Evolutionary conservation across 2,888 invertebrate genomes (phyloP).

Genomic region (Drosophila merina): DNA sequence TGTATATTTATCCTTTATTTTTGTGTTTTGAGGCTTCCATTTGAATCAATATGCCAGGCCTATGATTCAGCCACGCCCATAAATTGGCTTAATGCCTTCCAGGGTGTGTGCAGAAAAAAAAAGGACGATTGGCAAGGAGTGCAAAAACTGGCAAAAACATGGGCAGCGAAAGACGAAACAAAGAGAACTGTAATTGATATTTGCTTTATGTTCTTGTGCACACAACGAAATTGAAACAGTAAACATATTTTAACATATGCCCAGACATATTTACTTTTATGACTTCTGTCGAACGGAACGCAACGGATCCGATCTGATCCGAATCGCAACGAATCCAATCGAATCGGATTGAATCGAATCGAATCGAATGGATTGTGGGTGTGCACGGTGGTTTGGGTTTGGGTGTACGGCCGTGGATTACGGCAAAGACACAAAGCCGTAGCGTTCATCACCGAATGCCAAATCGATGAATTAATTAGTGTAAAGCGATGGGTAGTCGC

Average conservation of each 20-base stretch:
- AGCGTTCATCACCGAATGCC: constrained; percentile 21
- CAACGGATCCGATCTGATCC: constrained; percentile 1
- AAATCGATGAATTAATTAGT: constrained; percentile 46
- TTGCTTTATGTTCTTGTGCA: constrained; percentile 53
- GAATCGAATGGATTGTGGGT: background rate
- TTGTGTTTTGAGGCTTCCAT: background rate
- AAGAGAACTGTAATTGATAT: constrained; percentile 64
- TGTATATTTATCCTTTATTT: background rate
- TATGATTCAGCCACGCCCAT: constrained; percentile 48
- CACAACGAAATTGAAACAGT: constrained; percentile 54
- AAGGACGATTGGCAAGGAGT: background rate
- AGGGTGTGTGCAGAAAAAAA: background rate
- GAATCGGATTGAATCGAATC: too few relatives aligned
- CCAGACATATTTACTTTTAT: constrained; percentile 57
- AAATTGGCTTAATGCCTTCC: constrained; percentile 42
- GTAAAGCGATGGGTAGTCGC: constrained; percentile 9
- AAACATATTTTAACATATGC: constrained; percentile 64
- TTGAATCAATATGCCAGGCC: constrained; percentile 46
- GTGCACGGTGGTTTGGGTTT: background rate
- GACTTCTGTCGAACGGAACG: constrained; percentile 26
- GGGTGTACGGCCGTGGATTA: background rate
- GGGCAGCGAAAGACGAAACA: constrained; percentile 31
- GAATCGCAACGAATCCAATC: background rate
- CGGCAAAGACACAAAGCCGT: background rate
- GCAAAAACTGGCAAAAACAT: constrained; percentile 3